These are phyloP conservation scores for Meiosimyza decipiens DNA, from an alignment of 2,888 invertebrate genomes.

Conservation along the genomic window DNA sequence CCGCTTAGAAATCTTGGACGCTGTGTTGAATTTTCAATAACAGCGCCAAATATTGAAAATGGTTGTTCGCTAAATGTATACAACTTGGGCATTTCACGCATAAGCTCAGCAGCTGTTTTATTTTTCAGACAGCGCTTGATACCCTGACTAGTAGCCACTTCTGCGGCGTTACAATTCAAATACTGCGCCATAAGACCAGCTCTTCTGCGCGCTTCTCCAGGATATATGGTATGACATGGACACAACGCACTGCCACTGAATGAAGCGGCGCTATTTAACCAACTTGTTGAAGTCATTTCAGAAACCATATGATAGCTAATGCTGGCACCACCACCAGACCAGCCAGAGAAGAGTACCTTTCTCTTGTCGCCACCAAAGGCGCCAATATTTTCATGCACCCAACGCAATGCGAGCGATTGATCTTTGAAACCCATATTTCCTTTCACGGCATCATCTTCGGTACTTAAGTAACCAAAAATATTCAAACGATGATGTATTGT, in stretches of 20 bases:
- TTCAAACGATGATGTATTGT: constrained; percentile 77
- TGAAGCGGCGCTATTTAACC: constrained; percentile 43
- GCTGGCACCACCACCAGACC: constrained; percentile 80
- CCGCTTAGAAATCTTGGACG: constrained; percentile 74
- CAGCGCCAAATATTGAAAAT: constrained; percentile 78
- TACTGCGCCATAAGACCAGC: constrained; percentile 37
- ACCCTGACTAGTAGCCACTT: constrained; percentile 54
- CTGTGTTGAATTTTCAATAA: constrained; percentile 69
- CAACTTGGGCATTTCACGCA: constrained; percentile 63
- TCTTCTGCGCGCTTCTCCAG: constrained; percentile 32
- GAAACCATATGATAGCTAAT: constrained; percentile 78
- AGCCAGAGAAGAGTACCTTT: constrained; percentile 74
- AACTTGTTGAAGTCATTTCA: constrained; percentile 66
- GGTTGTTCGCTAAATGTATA: constrained; percentile 72
- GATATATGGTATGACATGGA: constrained; percentile 42
- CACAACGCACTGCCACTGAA: constrained; percentile 44
- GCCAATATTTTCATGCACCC: constrained; percentile 76
- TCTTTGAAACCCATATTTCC: constrained; percentile 82
- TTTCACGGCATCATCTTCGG: constrained; percentile 74
- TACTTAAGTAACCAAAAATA: constrained; percentile 78
- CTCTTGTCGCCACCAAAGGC: constrained; percentile 78
- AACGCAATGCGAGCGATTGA: constrained; percentile 76
- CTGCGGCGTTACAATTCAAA: constrained; percentile 37
- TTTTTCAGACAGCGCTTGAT: constrained; percentile 74
- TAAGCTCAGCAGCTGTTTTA: constrained; percentile 72